These are phyloP conservation scores for Oceanites oceanicus DNA, from an alignment of 2,113 vertebrate genomes.

Conservation along the genomic window DNA sequence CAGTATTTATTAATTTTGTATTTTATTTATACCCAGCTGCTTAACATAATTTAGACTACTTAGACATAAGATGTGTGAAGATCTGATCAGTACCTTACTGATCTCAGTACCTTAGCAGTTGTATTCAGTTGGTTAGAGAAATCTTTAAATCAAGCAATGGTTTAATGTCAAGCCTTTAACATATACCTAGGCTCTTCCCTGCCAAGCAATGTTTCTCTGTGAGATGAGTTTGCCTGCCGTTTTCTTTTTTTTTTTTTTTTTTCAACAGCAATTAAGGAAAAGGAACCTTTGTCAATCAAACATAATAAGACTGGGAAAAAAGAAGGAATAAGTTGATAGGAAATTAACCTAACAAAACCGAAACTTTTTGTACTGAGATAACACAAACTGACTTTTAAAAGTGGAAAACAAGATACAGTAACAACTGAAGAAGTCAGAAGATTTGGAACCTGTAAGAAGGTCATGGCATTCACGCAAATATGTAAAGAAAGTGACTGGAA, in stretches of 20 bases:
- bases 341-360: background rate
- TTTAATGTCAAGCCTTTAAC: background rate
- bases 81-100: background rate
- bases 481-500: background rate
- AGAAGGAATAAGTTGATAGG: background rate
- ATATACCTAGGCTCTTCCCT: background rate
- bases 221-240: background rate
- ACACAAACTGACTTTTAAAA: background rate
- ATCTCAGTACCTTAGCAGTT: background rate
- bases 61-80: background rate
- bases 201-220: background rate
- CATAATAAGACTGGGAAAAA: background rate
- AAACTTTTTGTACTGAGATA: background rate
- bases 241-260: background rate
- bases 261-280: background rate
- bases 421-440: background rate
- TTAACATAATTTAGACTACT: background rate
- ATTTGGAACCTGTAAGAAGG: background rate
- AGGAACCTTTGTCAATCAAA: background rate
- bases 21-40: background rate
- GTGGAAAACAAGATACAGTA: background rate
- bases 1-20: background rate
- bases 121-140: background rate
- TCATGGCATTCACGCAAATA: background rate
- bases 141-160: background rate